Percentiles rank a stretch among this genome's conserved stretches.
These are phyloP conservation scores for Drosophila insularis DNA, from an alignment of 1,140 invertebrate genomes.

Conservation along the genomic window DNA sequence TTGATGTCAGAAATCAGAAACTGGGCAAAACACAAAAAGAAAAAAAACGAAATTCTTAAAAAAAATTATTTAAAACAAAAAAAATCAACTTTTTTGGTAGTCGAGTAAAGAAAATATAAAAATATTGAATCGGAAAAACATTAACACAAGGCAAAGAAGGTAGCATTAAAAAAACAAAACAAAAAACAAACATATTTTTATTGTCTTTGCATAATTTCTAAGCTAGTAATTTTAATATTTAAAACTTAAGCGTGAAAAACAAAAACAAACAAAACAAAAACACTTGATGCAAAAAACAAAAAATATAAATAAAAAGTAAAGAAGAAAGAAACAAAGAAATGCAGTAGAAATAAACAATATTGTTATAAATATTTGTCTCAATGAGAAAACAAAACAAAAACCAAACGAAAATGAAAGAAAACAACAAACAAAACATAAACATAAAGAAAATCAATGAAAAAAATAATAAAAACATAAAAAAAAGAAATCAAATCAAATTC, in stretches of 20 bases:
- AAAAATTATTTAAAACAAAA: constrained; percentile 19
- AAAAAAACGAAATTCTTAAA: constrained; percentile 20
- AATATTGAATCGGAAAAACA: constrained; percentile 3
- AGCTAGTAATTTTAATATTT: constrained; percentile 79
- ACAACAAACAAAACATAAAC: constrained; percentile 60
- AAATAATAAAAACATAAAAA: constrained; percentile 51
- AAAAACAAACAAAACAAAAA: constrained; percentile 31
- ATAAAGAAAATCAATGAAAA: constrained; percentile 40
- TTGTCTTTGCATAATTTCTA: constrained; percentile 81
- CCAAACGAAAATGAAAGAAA: constrained; percentile 41
- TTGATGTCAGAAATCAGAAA: constrained; percentile 47
- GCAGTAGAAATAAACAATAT: constrained; percentile 73
- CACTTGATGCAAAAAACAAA: constrained; percentile 11
- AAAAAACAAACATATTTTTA: constrained; percentile 68
- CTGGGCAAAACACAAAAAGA: constrained; percentile 16
- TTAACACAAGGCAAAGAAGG: constrained; percentile 27
- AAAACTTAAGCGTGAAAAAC: constrained; percentile 62
- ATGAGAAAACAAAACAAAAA: constrained; percentile 59
- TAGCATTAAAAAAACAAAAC: constrained; percentile 58
- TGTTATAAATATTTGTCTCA: constrained; percentile 80
- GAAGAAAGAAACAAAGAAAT: constrained; percentile 29
- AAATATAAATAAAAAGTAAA: constrained; percentile 32
- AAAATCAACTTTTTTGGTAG: constrained; percentile 42
- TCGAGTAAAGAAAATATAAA: constrained; percentile 19
- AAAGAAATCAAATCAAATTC: constrained; percentile 18